These are phyloP conservation scores for Bujurquina vittata DNA, from an alignment of 2,113 vertebrate species.

Conservation along the genomic window DNA sequence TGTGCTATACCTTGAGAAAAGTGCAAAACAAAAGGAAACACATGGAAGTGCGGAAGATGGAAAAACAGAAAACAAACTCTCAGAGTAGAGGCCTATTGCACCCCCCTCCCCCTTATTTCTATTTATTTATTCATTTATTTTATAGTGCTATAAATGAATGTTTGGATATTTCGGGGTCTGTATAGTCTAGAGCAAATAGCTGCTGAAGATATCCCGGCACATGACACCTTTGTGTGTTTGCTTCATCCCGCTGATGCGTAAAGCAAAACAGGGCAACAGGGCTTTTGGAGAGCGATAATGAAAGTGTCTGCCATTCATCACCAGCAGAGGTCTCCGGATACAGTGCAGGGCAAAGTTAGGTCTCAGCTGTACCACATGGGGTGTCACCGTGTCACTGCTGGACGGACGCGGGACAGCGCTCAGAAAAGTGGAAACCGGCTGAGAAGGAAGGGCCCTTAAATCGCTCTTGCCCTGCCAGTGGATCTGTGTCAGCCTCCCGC, in stretches of 20 bases:
- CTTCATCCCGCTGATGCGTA: not conserved
- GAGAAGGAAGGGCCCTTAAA: not conserved
- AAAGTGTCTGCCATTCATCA: conserved; percentile 8
- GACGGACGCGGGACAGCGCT: conserved; percentile 24
- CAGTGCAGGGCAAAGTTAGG: conserved; percentile 42
- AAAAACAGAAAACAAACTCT: not conserved
- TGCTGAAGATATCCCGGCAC: not conserved
- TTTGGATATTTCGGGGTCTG: not conserved
- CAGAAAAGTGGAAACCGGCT: conserved; percentile 41
- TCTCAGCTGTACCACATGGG: conserved; percentile 42
- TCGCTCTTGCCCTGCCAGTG: not conserved
- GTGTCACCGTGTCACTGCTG: conserved; percentile 48
- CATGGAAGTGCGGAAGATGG: no score
- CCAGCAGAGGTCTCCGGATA: conserved; percentile 69
- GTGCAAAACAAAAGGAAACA: not conserved
- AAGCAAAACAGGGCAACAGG: not conserved
- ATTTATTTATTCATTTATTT: not conserved
- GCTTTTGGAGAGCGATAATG: not conserved
- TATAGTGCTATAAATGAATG: not conserved
- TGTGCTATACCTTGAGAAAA: not conserved
- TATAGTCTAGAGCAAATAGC: no score
- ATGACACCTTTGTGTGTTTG: not conserved
- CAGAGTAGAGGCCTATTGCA: not conserved
- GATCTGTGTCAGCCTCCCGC: not conserved
- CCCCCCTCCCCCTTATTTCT: fast-evolving